Evolutionary conservation across 2,888 invertebrate species (phyloP), one percentile per base, ranked within the genome.

Genomic region (Nomada hirtipes): DNA sequence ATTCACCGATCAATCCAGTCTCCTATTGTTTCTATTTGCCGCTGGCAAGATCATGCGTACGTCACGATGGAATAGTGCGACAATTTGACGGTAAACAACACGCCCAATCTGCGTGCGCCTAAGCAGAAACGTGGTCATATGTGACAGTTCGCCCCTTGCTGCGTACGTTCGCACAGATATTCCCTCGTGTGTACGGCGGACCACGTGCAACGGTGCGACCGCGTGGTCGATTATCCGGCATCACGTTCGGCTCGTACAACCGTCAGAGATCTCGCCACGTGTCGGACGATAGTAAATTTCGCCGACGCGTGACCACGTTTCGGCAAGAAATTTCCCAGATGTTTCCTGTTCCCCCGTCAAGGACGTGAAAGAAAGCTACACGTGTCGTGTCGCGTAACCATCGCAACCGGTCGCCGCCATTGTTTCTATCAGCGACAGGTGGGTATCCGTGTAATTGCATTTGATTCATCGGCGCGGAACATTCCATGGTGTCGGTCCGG

Each of bases 341-440:
- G 53, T 70, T 64, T 63, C 26, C 26, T 60, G 42, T 44, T 44
- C 29, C 57, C 55, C 36, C 15, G 4, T 68, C 72, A 79, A 86
- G 75, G 79, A 82, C 77, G 36, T 53, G 15, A n/a, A 3, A n/a
- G 70, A 63, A 75, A 79, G 13, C 13, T 29, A 10, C 86, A 80
- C 84, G 86, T 78, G 82, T 61, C 59, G 11, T 4, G 9, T 20
- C 42, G 0, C 64, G 11, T 23, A 63, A 36, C 7, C 18, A 10
- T 15, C 13, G 15, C 13, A 29, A 29, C 26, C 23, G 50, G 13
- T 67, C 29, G 7, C 29, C 29, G 29, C 29, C 50, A 10, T 15
- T 23, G 29, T 20, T 4, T 2, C 15, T 20, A 10, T 18, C n/a
- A 23, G 0, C 2, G n/a, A 15, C 15, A 36, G 57, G 76, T 76